Percentiles rank a stretch among this genome's conserved stretches.
phyloP scores from a whole-genome alignment of 30 jellyfish, hydroid and myxozoan genomes.

The Pseudorhiza aurosa region DNA sequence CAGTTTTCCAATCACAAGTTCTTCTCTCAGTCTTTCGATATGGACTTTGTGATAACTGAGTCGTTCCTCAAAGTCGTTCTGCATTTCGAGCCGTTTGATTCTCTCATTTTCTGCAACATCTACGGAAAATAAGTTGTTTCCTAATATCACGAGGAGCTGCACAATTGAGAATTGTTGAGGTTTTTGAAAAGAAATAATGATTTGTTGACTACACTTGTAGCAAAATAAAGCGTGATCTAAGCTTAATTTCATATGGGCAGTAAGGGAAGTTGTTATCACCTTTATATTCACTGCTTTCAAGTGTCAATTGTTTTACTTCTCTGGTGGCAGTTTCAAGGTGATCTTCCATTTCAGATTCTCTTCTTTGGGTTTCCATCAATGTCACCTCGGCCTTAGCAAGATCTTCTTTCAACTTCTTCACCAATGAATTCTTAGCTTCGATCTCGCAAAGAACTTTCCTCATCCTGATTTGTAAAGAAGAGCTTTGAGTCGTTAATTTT shows the following conservation, averaged over 20 bases:
- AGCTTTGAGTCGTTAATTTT: too few species aligned
- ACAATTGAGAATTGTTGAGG: too few species aligned
- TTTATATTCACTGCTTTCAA: too few species aligned
- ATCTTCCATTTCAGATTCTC: background rate
- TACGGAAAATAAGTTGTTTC: too few species aligned
- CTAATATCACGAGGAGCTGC: too few species aligned
- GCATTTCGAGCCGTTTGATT: background rate
- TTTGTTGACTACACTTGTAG: too few species aligned
- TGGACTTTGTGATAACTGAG: background rate
- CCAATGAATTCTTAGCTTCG: background rate
- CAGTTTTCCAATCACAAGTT: background rate
- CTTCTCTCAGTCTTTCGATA: background rate
- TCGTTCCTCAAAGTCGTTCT: background rate
- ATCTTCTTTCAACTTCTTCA: background rate
- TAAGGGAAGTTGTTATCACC: too few species aligned
- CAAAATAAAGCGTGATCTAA: too few species aligned
- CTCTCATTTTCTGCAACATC: constrained; percentile 3
- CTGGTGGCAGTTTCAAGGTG: background rate
- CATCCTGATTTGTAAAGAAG: too few species aligned
- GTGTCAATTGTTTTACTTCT: background rate
- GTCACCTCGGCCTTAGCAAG: background rate
- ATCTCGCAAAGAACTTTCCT: background rate
- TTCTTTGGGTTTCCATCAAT: background rate
- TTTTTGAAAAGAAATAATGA: too few species aligned
- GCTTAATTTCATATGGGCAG: too few species aligned